A percentile compares a stretch with the other conserved stretches of the same genome.
Conservation (phyloP, 2,797 vertebrate species). For the Mus caroli region DNA sequence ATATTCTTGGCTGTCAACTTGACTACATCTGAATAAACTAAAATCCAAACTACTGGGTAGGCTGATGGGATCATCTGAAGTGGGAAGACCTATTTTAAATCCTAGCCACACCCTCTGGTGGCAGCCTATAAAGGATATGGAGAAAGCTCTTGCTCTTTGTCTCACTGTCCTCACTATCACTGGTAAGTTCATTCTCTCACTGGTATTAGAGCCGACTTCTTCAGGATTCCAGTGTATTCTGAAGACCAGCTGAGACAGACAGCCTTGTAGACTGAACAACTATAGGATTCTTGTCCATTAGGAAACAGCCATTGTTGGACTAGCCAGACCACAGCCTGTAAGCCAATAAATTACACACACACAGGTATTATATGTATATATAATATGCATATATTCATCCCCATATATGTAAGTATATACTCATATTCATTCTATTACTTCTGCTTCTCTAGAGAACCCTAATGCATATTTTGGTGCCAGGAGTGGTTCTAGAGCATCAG, state of each 20-base stretch:
- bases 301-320: neutral
- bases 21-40: neutral
- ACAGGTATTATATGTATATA: neutral
- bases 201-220: neutral
- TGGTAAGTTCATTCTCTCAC: neutral
- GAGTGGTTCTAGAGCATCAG: neutral
- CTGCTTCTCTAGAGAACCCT: neutral
- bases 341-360: neutral
- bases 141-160: neutral
- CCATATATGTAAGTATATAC: neutral
- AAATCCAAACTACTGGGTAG: neutral
- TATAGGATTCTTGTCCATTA: neutral
- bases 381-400: neutral
- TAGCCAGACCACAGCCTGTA: neutral
- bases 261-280: neutral
- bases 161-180: neutral
- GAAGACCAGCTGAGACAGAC: neutral
- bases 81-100: neutral
- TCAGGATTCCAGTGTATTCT: neutral
- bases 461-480: neutral
- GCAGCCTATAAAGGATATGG: neutral
- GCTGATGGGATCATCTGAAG: neutral
- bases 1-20: neutral
- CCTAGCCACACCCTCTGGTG: neutral
- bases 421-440: neutral